A percentile compares a stretch with the other conserved stretches of the same genome.
Evolutionary conservation across 2,888 invertebrate species (phyloP).

Genomic region (Drosophila meridionalis): DNA sequence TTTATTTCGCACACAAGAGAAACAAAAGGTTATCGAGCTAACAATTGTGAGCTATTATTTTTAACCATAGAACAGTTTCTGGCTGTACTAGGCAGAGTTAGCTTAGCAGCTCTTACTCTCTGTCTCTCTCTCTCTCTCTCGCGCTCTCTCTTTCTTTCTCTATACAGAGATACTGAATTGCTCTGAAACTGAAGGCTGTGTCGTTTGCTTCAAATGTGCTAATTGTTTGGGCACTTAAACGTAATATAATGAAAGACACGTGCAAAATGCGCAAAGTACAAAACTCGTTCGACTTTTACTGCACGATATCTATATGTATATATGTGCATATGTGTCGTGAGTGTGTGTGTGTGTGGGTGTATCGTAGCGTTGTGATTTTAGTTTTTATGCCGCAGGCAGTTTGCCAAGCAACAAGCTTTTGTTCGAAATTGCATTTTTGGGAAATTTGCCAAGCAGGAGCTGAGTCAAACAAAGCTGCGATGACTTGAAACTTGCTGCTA

Average conservation of each 20-base stretch:
- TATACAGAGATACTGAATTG: background rate
- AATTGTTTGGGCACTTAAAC: conserved; percentile 57
- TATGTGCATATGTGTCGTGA: background rate
- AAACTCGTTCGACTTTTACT: conserved; percentile 41
- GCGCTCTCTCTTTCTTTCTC: background rate
- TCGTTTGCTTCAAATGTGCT: conserved; percentile 40
- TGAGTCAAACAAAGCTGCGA: background rate
- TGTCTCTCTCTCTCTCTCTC: background rate
- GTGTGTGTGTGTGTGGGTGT: background rate
- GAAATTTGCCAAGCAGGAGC: conserved; percentile 24
- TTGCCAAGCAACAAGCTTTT: conserved; percentile 34
- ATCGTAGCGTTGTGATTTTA: conserved; percentile 29
- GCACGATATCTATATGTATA: conserved; percentile 35
- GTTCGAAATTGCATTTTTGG: conserved; percentile 22
- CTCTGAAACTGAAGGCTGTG: conserved; percentile 10
- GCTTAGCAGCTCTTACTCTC: background rate
- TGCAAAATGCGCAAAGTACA: conserved; percentile 50
- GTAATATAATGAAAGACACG: conserved; percentile 57
- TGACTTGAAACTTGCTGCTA: conserved; percentile 23
- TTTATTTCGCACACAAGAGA: no score
- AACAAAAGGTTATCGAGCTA: background rate
- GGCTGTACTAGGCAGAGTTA: background rate
- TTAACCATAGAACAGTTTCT: background rate
- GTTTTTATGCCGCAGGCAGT: conserved; percentile 31
- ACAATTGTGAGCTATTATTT: background rate